These are phyloP conservation scores for Panulirus ornatus DNA, from an alignment of 1,140 invertebrate species.

Conservation along the genomic window DNA sequence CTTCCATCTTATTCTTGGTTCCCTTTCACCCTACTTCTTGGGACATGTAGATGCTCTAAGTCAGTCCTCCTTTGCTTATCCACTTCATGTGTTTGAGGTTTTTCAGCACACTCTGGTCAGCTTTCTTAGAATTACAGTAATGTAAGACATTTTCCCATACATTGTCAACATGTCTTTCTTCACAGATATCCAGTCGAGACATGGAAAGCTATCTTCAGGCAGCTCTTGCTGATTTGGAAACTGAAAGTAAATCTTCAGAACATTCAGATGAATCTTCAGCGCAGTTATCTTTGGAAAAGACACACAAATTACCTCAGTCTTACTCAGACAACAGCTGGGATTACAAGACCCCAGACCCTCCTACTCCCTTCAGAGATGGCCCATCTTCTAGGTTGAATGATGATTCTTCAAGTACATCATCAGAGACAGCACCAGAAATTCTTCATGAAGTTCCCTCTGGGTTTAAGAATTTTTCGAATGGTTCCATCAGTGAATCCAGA, in stretches of 20 bases:
- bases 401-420: slow-evolving; percentile 23
- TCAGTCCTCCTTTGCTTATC: too few relatives aligned
- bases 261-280: neutral
- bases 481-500: neutral
- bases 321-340: slow-evolving; percentile 9
- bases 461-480: neutral
- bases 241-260: neutral
- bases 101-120: too few relatives aligned
- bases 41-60: too few relatives aligned
- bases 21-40: too few relatives aligned
- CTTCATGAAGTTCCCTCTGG: neutral
- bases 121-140: too few relatives aligned
- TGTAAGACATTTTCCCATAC: too few relatives aligned
- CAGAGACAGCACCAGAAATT: slow-evolving; percentile 2
- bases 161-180: neutral
- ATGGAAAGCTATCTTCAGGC: neutral
- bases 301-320: neutral
- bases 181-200: neutral
- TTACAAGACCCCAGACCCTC: slow-evolving; percentile 50
- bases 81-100: too few relatives aligned
- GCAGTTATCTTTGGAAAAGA: neutral
- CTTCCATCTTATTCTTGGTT: too few relatives aligned
- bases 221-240: neutral
- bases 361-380: slow-evolving; percentile 51
- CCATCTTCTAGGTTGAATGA: neutral